Conservation (phyloP, 2,888 invertebrate species). For the Dasypogon diadema region DNA sequence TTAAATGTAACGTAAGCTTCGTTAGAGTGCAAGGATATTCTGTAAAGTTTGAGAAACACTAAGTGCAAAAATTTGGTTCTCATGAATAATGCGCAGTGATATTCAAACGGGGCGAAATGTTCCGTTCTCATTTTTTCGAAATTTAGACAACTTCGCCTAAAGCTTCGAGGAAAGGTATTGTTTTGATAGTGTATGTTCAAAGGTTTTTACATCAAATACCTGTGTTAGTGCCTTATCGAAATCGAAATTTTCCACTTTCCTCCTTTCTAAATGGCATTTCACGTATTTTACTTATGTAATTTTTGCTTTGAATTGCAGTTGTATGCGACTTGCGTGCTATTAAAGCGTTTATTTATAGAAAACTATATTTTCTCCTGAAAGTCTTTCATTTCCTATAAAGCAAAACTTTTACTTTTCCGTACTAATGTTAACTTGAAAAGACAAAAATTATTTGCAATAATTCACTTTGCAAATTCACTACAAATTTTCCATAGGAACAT, state of each 20-base stretch:
- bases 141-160: neutral
- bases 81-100: constrained; percentile 28
- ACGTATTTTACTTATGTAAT: constrained; percentile 47
- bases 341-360: constrained; percentile 42
- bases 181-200: constrained; percentile 7
- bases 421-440: too few relatives aligned
- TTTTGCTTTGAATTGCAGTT: constrained; percentile 32
- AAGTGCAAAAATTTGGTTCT: neutral
- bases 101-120: neutral
- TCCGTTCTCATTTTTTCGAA: constrained; percentile 21
- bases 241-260: constrained; percentile 60
- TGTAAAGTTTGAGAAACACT: too few relatives aligned
- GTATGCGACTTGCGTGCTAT: constrained; percentile 32
- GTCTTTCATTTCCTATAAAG: too few relatives aligned
- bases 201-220: neutral
- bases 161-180: neutral
- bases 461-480: too few relatives aligned
- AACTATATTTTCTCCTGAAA: constrained; percentile 39
- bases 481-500: too few relatives aligned
- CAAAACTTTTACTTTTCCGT: too few relatives aligned
- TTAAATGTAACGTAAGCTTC: neutral
- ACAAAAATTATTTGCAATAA: too few relatives aligned
- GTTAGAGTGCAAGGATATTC: neutral
- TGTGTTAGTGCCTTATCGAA: constrained; percentile 58
- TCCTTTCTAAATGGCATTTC: constrained; percentile 52